Base-by-base conservation (phyloP, 2,113 vertebrate genomes). In the Chaenogobius annularis region DNA sequence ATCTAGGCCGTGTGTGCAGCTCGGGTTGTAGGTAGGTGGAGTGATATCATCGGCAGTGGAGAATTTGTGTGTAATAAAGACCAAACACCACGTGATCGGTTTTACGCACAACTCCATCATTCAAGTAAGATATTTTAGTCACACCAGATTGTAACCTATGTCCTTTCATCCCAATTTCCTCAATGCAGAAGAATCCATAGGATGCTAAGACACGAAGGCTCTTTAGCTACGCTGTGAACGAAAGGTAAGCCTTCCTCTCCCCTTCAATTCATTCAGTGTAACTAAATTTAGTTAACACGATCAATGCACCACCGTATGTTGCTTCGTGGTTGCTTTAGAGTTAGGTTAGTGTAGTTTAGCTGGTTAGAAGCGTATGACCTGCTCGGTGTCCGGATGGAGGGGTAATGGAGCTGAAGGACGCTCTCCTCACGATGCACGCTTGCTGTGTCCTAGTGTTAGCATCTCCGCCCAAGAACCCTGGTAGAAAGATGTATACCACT, bases 371-470 rank as follows among this genome's bases (percentile, higher is more conserved):
- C 26, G 50, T n/a, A 71, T 64, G 70, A 79, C 63, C 69, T 69
- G 66, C 35, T 77, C 35, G 20, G 20, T 12, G 73, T 74, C 69
- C 31, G 73, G 66, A 76, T 70, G 81, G 52, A 54, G 70, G 50
- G 62, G 81, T 77, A 52, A 43, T 48, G 58, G 67, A 80, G 70
- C 72, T 90, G 91, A 92, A 91, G 89, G 91, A 87, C 91, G 91
- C 88, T 58, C 72, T 81, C 75, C 78, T 89, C 86, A 81, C 85
- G 86, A 87, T 85, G n/a, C 19, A 20, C 55, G 1, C 20, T 26
- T 56, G 75, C 84, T 10, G 78, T 54, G 70, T 66, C 80, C 77
- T 26, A 11, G 52, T 58, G 84, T 82, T 58, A 85, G 73, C 82
- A 85, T 83, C 85, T 48, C 77, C 73, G 15, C 69, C 46, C 23